These are phyloP conservation scores for Hippopotamyrus pictus DNA, from an alignment of 2,797 vertebrate species.

Conservation along the genomic window DNA sequence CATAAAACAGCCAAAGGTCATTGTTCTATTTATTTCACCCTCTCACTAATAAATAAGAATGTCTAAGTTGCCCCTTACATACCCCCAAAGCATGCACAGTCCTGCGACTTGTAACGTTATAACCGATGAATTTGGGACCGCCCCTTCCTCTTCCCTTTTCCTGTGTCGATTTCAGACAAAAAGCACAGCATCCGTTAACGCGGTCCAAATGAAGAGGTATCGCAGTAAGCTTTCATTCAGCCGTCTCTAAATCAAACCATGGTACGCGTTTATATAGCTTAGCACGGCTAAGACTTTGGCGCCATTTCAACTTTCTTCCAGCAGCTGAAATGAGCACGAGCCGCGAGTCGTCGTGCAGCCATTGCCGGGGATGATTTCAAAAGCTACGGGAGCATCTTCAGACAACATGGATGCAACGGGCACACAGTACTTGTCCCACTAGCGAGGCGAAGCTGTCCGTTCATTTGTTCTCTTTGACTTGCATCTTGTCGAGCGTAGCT, in stretches of 20 bases:
- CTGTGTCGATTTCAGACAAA: background rate
- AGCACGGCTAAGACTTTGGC: background rate
- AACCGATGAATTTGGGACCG: background rate
- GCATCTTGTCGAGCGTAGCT: background rate
- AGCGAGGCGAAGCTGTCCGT: background rate
- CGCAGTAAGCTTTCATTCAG: background rate
- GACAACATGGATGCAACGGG: background rate
- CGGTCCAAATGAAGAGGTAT: background rate
- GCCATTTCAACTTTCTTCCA: background rate
- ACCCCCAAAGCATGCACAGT: background rate
- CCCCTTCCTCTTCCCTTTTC: background rate
- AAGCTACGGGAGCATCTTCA: background rate
- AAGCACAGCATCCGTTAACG: background rate
- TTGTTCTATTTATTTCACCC: slow-evolving; percentile 1
- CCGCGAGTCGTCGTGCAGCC: background rate
- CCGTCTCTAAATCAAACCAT: background rate
- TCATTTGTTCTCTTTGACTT: background rate
- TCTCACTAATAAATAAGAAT: background rate
- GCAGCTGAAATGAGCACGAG: background rate
- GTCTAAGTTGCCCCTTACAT: background rate
- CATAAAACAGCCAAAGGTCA: background rate
- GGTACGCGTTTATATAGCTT: background rate
- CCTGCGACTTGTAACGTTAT: background rate
- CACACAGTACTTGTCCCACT: background rate
- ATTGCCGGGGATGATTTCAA: background rate